These are phyloP conservation scores for Sebastes kiyomatsui DNA, from an alignment of 2,797 vertebrate genomes.

Conservation along the genomic window DNA sequence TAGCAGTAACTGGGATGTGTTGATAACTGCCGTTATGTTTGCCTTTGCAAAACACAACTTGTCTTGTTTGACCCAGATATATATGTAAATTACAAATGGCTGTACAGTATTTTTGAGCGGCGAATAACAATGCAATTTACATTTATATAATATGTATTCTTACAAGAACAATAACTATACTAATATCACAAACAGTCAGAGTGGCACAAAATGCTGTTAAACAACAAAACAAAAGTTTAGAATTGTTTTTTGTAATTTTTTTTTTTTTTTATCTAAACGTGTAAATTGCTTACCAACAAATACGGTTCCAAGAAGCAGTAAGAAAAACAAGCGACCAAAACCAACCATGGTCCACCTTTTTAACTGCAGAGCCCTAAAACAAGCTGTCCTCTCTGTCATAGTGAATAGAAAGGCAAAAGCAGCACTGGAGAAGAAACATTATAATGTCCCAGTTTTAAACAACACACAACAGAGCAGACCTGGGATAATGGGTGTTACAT, in stretches of 20 bases:
- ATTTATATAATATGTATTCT: neutral
- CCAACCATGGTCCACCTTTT: neutral
- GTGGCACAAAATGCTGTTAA: neutral
- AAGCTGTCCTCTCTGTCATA: slow-evolving; percentile 6
- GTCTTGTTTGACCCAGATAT: neutral
- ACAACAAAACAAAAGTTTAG: neutral
- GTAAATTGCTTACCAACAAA: slow-evolving; percentile 36
- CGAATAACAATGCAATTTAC: neutral
- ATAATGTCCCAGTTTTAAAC: slow-evolving; percentile 22
- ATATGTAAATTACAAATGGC: neutral
- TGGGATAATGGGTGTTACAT: slow-evolving; percentile 30
- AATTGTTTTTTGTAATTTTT: neutral
- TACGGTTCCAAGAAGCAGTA: slow-evolving; percentile 23
- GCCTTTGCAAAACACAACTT: neutral
- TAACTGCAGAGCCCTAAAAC: neutral
- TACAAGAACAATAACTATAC: neutral
- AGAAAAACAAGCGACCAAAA: slow-evolving; percentile 11
- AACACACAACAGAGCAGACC: slow-evolving; percentile 6
- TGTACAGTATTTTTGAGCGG: neutral
- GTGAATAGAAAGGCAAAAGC: neutral
- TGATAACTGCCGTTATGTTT: neutral
- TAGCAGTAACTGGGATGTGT: neutral
- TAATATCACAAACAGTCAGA: neutral
- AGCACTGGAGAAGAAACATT: neutral
- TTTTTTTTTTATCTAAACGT: neutral